Evolutionary conservation across 2,797 vertebrate genomes (phyloP).

Genomic region (Helicolenus hilgendorfi): DNA sequence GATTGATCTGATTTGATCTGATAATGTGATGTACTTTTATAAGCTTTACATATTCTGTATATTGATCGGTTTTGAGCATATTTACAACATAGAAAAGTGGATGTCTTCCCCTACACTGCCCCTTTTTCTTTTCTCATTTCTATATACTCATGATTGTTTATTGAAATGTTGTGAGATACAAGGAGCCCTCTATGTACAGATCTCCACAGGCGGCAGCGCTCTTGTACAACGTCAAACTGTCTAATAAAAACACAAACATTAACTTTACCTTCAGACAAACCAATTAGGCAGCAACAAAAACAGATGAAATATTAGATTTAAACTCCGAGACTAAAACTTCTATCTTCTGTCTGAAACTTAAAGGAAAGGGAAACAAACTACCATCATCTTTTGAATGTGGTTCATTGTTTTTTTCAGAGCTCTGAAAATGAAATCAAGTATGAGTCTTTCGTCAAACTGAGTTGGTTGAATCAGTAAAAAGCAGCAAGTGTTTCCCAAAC

Average conservation of each 20-base stretch:
- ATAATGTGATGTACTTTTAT: neutral
- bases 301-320: no score
- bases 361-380: no score
- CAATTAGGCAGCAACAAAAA: no score
- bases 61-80: neutral
- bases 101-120: neutral
- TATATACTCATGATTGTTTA: neutral
- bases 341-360: no score
- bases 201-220: neutral
- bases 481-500: no score
- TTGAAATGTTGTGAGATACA: neutral
- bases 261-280: no score
- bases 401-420: no score
- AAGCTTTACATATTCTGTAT: neutral
- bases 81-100: neutral
- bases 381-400: no score
- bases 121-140: neutral
- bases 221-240: neutral
- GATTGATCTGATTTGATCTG: neutral
- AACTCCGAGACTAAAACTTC: no score
- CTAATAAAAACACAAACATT: neutral
- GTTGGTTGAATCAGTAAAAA: no score
- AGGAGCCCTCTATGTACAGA: neutral
- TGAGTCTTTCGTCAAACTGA: no score
- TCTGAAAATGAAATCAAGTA: no score